Base-by-base conservation (phyloP, 2,797 vertebrate genomes). In the Antrozous pallidus region DNA sequence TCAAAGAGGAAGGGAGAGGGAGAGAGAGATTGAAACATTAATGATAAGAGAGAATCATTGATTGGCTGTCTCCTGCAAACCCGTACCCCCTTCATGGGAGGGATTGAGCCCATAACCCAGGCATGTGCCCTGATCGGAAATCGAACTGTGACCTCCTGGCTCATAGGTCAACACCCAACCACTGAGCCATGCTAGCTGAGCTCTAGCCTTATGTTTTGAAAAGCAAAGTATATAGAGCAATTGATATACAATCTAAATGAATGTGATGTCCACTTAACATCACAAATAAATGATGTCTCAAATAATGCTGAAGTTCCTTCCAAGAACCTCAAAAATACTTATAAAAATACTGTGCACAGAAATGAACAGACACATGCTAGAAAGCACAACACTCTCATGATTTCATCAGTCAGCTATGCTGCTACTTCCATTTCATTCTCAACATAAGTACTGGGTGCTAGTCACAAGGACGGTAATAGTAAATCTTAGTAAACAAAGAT, bases 261-360 rank as follows among this genome's bases (percentile, higher is more conserved):
- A 87, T 91, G n/a, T 65, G 31, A 79, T 80, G n/a, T 79, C 58
- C 83, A 91, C 4, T 6, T 80, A 88, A 78, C 36, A 90, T 56
- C 74, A 90, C 58, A 94, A 82, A 82, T 51, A 40, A 87, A 42
- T 47, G 88, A 80, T 10, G 56, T 93, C 22, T 65, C 42, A 81
- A 71, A 91, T 78, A 28, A 79, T 31, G 63, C n/a, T 56, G 8
- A 54, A 92, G 49, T 47, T 83, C 75, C 65, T 79, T 83, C 26
- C 20, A 78, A 86, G 51, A 87, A 79, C 61, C 22, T 90, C 69
- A 90, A 54, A 22, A 36, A 75, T 11, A 22, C 6, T 47, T 71
- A 33, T 22, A 49, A 38, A 11, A 82, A 87, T 9, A 75, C 0
- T 36, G 26, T 80, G 24, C 49, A 42, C 13, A 74, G 3, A 67